Conservation (phyloP, 2,113 vertebrate genomes). For the Alaudala cheleensis region DNA sequence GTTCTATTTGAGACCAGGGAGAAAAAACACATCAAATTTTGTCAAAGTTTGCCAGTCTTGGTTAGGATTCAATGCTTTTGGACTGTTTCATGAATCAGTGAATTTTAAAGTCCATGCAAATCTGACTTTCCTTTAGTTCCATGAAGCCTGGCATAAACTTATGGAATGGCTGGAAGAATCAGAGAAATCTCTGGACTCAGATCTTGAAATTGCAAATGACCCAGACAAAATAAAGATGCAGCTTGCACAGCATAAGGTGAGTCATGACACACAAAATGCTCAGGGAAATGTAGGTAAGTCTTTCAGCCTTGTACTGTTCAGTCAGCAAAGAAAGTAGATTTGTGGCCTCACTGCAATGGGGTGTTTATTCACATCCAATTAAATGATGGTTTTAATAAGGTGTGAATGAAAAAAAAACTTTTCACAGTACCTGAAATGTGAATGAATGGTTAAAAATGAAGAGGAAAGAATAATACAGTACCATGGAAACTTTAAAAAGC, state of each 20-base stretch:
- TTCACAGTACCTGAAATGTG: neutral
- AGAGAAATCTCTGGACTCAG: conserved; percentile 89
- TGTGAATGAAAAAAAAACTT: neutral
- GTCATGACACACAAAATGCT: neutral
- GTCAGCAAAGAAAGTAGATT: neutral
- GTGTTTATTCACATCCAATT: neutral
- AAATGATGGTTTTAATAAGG: neutral
- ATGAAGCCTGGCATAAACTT: conserved; percentile 95
- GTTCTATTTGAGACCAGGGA: neutral
- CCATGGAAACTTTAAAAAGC: neutral
- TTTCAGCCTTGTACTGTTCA: neutral
- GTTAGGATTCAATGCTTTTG: neutral
- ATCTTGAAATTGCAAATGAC: conserved; percentile 97
- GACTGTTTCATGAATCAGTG: neutral
- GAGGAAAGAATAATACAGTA: neutral
- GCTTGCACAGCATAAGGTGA: conserved; percentile 92
- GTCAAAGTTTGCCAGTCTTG: neutral
- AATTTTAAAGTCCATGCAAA: neutral
- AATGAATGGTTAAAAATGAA: neutral
- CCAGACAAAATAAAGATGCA: conserved; percentile 97
- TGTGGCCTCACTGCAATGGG: neutral
- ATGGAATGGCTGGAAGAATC: conserved; percentile 97
- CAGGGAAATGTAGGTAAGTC: neutral
- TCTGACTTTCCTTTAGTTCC: conserved; percentile 81
- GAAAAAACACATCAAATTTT: neutral